Evolutionary conservation across 2,888 invertebrate genomes (phyloP).

Genomic region (Cheilosia urbana): DNA sequence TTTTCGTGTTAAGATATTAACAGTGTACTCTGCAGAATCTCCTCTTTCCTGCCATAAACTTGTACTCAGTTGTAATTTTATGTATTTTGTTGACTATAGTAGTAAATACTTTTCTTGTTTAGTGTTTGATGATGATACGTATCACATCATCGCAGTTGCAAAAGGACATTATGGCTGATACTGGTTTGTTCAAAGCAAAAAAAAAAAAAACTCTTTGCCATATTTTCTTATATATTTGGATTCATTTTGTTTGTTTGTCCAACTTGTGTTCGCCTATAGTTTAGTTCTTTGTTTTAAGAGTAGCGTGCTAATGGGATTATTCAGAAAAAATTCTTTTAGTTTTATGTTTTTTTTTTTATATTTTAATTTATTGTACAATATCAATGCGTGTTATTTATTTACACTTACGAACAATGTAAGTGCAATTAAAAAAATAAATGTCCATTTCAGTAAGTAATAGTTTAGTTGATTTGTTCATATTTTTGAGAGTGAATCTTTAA

Average conservation of each 20-base stretch:
- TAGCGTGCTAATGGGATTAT: constrained; percentile 62
- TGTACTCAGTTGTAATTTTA: constrained; percentile 24
- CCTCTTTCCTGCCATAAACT: constrained; percentile 37
- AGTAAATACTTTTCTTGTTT: constrained; percentile 10
- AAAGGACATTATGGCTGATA: constrained; percentile 24
- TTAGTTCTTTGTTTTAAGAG: constrained; percentile 54
- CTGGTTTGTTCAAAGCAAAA: constrained; percentile 52
- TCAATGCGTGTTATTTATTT: constrained; percentile 75
- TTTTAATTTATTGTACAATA: constrained; percentile 75
- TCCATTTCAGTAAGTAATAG: constrained; percentile 68
- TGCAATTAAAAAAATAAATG: constrained; percentile 71
- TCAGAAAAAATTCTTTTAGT: constrained; percentile 60
- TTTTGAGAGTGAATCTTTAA: neutral
- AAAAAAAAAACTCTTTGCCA: constrained; percentile 16
- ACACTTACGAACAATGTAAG: constrained; percentile 69
- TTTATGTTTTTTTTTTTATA: constrained; percentile 71
- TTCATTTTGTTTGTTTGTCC: constrained; percentile 34
- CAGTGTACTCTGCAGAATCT: constrained; percentile 50
- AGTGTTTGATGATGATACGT: constrained; percentile 22
- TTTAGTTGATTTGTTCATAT: neutral
- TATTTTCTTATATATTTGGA: constrained; percentile 7
- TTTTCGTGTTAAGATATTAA: constrained; percentile 34
- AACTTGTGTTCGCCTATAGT: constrained; percentile 59
- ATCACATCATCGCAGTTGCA: constrained; percentile 6
- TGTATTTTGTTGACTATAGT: constrained; percentile 24